Evolutionary conservation across 2,113 vertebrate species (phyloP).

Genomic region (Lutjanus erythropterus): DNA sequence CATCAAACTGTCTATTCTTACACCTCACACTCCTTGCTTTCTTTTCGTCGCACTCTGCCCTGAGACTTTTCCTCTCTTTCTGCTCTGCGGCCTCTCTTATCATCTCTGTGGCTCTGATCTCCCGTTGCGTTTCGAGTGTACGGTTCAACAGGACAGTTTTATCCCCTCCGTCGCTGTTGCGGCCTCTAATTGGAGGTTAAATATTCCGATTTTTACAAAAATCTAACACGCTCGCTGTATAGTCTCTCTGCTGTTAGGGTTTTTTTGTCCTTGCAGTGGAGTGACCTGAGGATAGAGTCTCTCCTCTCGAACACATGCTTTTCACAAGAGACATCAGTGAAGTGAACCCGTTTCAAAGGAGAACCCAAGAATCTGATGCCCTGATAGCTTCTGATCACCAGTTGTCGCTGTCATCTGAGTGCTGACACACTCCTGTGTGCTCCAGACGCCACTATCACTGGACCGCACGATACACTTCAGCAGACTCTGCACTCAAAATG

Average conservation of each 20-base stretch:
- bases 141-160: background rate
- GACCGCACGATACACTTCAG: slow-evolving; percentile 30
- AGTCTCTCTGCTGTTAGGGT: background rate
- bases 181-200: slow-evolving; percentile 17
- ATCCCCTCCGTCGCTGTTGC: background rate
- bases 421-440: slow-evolving; percentile 19
- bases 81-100: slow-evolving; percentile 43
- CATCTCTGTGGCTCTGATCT: slow-evolving; percentile 46
- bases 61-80: background rate
- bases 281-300: background rate
- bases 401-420: slow-evolving; percentile 27
- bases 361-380: slow-evolving; percentile 15
- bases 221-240: background rate
- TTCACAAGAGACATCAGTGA: background rate
- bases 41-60: background rate
- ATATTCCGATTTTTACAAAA: slow-evolving; percentile 19
- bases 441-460: slow-evolving; percentile 12
- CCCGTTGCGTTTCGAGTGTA: slow-evolving; percentile 25
- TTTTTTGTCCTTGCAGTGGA: slow-evolving; percentile 17
- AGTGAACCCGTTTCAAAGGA: slow-evolving; percentile 30
- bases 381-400: slow-evolving; percentile 45
- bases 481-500: slow-evolving; percentile 22
- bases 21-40: background rate
- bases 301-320: background rate
- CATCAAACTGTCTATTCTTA: background rate